Conservation (phyloP, 1,140 invertebrate genomes). For the Drosophila varians region DNA sequence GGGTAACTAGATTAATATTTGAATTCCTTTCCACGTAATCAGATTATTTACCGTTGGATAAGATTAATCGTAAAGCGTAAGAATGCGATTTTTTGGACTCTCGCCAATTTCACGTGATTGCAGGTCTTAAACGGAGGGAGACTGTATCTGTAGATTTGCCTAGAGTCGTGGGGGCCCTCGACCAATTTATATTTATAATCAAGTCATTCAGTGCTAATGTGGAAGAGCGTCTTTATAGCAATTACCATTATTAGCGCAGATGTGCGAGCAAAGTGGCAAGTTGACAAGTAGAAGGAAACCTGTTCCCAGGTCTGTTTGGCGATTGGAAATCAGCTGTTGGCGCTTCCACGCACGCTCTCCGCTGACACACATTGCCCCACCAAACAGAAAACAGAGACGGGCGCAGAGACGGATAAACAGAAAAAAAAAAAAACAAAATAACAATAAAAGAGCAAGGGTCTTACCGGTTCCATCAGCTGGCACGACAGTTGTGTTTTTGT, state of each 20-base stretch:
- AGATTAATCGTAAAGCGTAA: background rate
- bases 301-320: background rate
- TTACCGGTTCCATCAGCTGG: constrained; percentile 44
- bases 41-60: background rate
- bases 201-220: constrained; percentile 18
- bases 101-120: background rate
- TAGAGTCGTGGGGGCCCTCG: background rate
- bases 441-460: constrained; percentile 30
- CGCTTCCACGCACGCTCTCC: constrained; percentile 1
- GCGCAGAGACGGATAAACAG: constrained; percentile 18
- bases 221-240: constrained; percentile 16
- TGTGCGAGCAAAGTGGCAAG: constrained; percentile 7
- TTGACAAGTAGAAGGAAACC: background rate
- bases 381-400: too few species aligned
- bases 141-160: too few species aligned
- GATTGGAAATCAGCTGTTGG: constrained; percentile 34
- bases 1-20: background rate
- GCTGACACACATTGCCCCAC: constrained; percentile 35
- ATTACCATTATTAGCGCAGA: constrained; percentile 38
- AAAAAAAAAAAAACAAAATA: constrained; percentile 4
- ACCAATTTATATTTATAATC: constrained; percentile 18
- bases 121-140: too few species aligned
- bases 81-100: background rate
- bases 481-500: constrained; percentile 1
- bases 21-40: background rate